Evolutionary conservation across 2,113 vertebrate genomes (phyloP), one percentile per base, ranked within the genome.

Genomic region (Pterophyllum scalare): DNA sequence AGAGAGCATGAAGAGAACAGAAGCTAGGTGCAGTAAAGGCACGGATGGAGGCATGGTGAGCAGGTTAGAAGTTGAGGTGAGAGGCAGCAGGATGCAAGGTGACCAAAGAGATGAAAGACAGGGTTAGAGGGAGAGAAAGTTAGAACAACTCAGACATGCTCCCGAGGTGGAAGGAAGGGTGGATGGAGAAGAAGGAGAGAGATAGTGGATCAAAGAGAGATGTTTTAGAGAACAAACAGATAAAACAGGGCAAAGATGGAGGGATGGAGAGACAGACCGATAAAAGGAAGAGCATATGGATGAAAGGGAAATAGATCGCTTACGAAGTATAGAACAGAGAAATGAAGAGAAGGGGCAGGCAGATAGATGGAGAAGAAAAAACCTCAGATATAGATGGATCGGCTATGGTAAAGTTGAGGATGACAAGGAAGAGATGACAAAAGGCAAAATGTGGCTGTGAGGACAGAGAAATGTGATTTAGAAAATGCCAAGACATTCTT

Each of bases 11-110:
- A 72, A 72, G 67, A 54, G 64, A 76, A 33, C 24, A 80, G 84
- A 88, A 87, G 57, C 83, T 86, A 78, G 88, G 76, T 64, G 61
- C 70, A 54, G 81, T 61, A 61, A 70, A 85, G 52, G 31, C 56
- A 79, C 22, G 83, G 77, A 92, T 79, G 83, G 75, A 86, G 56
- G 81, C 78, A 20, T 65, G 77, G 70, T 58, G 87, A 85, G 89
- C 10, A n/a, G 89, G 89, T 90, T 83, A 88, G 84, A 88, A 87
- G 87, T 84, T 70, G 89, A 89, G 85, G 88, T 75, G 90, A 91
- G 80, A 92, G 70, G 56, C 87, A 91, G 86, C 88, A n/a, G 85
- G 89, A 88, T 57, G 59, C 20, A 26, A 89, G 80, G 82, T 85
- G 88, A 90, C 85, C 75, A 84, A 80, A 77, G 59, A 91, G 82